A percentile compares a stretch with the other conserved stretches of the same genome.
These are phyloP conservation scores for Orgyia antiqua DNA, from an alignment of 2,888 invertebrate species.

Conservation along the genomic window DNA sequence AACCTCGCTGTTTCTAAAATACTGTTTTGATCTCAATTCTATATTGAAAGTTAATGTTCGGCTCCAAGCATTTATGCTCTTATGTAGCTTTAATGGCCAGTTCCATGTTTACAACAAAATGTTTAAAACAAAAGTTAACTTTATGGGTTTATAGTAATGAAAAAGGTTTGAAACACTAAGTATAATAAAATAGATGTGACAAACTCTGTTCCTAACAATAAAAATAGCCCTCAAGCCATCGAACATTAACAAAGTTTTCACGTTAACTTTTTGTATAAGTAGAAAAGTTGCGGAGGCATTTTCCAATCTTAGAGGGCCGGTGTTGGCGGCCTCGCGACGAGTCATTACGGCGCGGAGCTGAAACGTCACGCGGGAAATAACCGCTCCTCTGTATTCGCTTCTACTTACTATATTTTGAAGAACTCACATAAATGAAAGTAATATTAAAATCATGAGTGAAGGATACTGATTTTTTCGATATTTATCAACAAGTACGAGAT, in stretches of 20 bases:
- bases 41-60: constrained; percentile 7
- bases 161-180: constrained; percentile 19
- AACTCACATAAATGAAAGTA: too few species aligned
- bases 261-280: constrained; percentile 66
- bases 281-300: constrained; percentile 64
- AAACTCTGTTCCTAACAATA: constrained; percentile 39
- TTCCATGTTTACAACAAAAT: not conserved
- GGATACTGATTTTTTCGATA: too few species aligned
- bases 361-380: constrained; percentile 42
- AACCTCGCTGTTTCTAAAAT: constrained; percentile 22
- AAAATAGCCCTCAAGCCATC: constrained; percentile 53
- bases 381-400: too few species aligned
- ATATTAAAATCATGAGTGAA: too few species aligned
- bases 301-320: constrained; percentile 51
- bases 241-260: constrained; percentile 53
- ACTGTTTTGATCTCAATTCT: constrained; percentile 5
- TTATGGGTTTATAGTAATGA: constrained; percentile 8
- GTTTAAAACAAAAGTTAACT: not conserved
- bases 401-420: too few species aligned
- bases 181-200: constrained; percentile 21
- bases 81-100: not conserved
- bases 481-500: too few species aligned
- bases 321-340: constrained; percentile 32
- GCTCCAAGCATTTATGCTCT: not conserved
- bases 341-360: constrained; percentile 51